phyloP scores from a whole-genome alignment of 2,888 invertebrate genomes.

The Gastrophysa polygoni region DNA sequence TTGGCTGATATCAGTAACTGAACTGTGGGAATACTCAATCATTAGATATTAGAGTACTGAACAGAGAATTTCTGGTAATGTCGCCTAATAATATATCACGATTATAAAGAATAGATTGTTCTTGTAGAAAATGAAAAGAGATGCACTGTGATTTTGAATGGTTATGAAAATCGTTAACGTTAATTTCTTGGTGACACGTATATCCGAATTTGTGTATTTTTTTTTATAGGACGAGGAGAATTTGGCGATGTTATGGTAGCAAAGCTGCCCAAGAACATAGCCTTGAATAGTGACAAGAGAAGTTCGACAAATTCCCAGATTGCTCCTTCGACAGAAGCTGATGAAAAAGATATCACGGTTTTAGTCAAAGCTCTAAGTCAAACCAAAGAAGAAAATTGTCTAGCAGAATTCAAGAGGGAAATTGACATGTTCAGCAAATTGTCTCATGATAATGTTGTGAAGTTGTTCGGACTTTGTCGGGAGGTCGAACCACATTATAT shows the following conservation, averaged over 20 bases:
- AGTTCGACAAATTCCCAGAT: conserved; percentile 34
- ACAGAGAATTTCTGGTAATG: too few species aligned
- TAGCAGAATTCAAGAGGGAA: conserved; percentile 87
- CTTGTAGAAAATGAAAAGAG: too few species aligned
- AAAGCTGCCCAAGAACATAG: conserved; percentile 56
- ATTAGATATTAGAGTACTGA: too few species aligned
- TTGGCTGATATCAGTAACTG: neutral
- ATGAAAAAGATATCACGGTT: conserved; percentile 62
- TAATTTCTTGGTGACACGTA: too few species aligned
- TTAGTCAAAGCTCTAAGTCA: conserved; percentile 79
- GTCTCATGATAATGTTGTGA: conserved; percentile 82
- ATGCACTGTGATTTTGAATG: too few species aligned
- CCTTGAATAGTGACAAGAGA: conserved; percentile 44
- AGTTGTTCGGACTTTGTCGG: conserved; percentile 80
- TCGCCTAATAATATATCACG: too few species aligned
- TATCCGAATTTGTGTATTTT: neutral
- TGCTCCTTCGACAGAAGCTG: conserved; percentile 46
- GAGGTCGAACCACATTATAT: conserved; percentile 87
- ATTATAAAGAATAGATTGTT: too few species aligned
- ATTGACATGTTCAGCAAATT: conserved; percentile 84
- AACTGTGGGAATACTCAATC: too few species aligned
- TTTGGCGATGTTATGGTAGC: conserved; percentile 91
- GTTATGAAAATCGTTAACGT: too few species aligned
- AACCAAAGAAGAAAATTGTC: conserved; percentile 76
- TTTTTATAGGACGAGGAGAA: conserved; percentile 70